Evolutionary conservation across 2,113 vertebrate genomes (phyloP).

Genomic region (Addax nasomaculatus): DNA sequence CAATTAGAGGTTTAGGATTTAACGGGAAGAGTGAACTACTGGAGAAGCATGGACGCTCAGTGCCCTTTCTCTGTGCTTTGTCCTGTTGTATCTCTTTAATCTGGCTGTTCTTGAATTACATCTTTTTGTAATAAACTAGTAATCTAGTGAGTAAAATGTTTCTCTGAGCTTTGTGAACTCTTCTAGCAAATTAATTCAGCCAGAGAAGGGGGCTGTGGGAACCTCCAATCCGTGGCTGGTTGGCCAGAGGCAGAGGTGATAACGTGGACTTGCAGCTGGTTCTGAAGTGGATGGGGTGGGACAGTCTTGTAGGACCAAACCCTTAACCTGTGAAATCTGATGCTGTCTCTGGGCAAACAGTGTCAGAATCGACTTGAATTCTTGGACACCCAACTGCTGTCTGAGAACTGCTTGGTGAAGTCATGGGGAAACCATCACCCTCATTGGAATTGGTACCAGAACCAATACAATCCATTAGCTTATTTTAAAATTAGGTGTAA

Average conservation of each 20-base stretch:
- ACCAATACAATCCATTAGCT: background rate
- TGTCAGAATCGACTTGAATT: background rate
- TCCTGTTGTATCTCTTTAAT: background rate
- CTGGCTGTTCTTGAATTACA: background rate
- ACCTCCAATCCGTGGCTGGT: background rate
- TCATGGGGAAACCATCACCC: background rate
- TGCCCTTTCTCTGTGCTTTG: background rate
- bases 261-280: background rate
- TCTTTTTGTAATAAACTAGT: background rate
- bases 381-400: background rate
- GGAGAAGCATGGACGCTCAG: background rate
- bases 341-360: background rate
- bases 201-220: background rate
- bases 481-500: background rate
- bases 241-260: background rate
- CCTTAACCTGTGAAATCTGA: background rate
- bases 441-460: too few relatives aligned
- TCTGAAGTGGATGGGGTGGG: background rate
- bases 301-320: background rate
- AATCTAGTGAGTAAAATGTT: background rate
- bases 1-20: background rate
- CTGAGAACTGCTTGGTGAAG: background rate
- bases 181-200: background rate
- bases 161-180: background rate
- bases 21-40: too few relatives aligned